Percentiles rank a stretch among this genome's conserved stretches.
Evolutionary conservation across 2,797 vertebrate species (phyloP).

Genomic region (Arctocebus calabarensis): DNA sequence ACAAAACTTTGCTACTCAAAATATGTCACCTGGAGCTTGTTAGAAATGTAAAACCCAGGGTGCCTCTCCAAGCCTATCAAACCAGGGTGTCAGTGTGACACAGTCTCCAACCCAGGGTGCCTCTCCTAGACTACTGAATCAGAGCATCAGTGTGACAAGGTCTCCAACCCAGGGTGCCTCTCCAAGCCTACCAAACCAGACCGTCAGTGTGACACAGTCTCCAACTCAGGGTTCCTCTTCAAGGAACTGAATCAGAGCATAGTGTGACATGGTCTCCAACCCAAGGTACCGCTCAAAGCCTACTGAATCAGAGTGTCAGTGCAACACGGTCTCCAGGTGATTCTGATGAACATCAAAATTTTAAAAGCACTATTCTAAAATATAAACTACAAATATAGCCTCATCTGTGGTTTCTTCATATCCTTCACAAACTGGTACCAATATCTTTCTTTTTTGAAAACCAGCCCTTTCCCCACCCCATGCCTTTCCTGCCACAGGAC

Average conservation of each 20-base stretch:
- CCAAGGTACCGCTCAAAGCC: no score
- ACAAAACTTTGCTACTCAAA: background rate
- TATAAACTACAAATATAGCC: background rate
- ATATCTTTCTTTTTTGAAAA: background rate
- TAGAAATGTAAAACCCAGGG: conserved; percentile 19
- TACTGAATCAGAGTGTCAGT: background rate
- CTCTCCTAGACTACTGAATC: no score
- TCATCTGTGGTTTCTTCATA: background rate
- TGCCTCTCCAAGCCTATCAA: background rate
- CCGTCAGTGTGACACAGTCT: background rate
- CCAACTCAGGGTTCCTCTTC: no score
- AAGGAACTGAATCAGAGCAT: no score
- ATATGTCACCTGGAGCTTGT: background rate
- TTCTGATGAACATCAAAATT: background rate
- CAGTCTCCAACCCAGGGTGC: background rate
- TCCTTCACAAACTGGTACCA: background rate
- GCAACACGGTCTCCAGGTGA: background rate
- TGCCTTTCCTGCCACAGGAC: background rate
- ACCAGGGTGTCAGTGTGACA: background rate
- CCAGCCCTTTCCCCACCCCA: background rate
- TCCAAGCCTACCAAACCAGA: no score
- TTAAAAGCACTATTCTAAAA: background rate
- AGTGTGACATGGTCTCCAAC: no score
- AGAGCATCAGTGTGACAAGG: no score
- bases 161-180: no score